Conservation (phyloP, 2,888 invertebrate genomes). For the Smittia sp. region DNA sequence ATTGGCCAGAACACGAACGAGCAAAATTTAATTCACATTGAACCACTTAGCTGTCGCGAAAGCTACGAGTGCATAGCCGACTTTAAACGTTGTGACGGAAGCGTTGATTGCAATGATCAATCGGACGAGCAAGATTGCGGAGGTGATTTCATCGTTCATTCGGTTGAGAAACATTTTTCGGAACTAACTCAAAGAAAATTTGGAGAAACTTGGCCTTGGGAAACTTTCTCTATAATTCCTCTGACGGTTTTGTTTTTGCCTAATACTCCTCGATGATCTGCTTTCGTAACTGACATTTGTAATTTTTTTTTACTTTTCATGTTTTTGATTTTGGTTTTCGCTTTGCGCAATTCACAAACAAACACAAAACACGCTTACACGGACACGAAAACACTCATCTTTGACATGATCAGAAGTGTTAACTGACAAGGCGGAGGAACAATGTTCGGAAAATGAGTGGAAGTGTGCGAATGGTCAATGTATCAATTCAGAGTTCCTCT, state of each 20-base stretch:
- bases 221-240: slow-evolving; percentile 5
- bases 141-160: not conserved
- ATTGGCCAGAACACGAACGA: not conserved
- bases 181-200: not conserved
- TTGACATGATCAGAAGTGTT: not conserved
- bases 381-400: not conserved
- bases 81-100: slow-evolving; percentile 52
- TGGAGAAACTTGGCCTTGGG: not conserved
- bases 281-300: not conserved
- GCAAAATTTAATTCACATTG: not conserved
- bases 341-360: slow-evolving; percentile 4
- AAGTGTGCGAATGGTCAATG: slow-evolving; percentile 57
- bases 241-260: not conserved
- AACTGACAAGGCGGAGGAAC: not conserved
- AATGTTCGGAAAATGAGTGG: slow-evolving; percentile 45
- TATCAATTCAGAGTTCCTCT: slow-evolving; percentile 53
- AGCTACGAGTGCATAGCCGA: slow-evolving; percentile 43
- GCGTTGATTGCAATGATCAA: slow-evolving; percentile 55
- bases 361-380: slow-evolving; percentile 23
- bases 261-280: not conserved
- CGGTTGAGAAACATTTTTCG: not conserved
- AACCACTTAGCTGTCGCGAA: slow-evolving; percentile 18
- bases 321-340: slow-evolving; percentile 3
- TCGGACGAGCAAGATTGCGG: slow-evolving; percentile 56
- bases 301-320: not conserved